Evolutionary conservation across 1,140 invertebrate genomes (phyloP).

Genomic region (Euglossa dilemma): DNA sequence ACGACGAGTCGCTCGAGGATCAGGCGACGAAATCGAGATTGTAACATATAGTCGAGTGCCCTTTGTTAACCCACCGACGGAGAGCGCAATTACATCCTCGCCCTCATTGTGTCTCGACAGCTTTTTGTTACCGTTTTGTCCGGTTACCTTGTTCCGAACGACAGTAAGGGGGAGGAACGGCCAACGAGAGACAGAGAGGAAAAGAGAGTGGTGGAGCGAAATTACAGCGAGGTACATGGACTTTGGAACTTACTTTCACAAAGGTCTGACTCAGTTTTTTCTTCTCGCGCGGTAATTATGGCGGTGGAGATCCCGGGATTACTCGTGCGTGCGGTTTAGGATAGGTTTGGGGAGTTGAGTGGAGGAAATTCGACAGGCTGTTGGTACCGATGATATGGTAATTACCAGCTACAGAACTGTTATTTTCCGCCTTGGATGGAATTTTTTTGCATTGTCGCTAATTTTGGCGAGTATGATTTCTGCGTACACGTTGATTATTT

Average conservation of each 20-base stretch:
- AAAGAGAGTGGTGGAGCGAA: neutral
- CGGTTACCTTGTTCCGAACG: conserved; percentile 35
- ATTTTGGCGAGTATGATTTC: too few species aligned
- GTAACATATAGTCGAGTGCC: conserved; percentile 80
- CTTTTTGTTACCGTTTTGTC: conserved; percentile 80
- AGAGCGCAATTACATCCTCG: conserved; percentile 78
- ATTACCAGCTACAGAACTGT: too few species aligned
- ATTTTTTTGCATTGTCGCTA: too few species aligned
- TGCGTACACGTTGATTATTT: too few species aligned
- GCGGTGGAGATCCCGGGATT: too few species aligned
- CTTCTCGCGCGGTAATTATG: neutral
- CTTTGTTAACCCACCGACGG: conserved; percentile 68
- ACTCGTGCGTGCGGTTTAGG: neutral
- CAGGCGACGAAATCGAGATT: conserved; percentile 78
- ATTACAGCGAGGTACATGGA: neutral
- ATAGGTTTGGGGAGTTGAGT: neutral
- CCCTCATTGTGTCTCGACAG: conserved; percentile 71
- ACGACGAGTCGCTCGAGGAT: conserved; percentile 64
- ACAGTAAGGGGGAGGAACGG: neutral
- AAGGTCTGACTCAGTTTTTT: neutral
- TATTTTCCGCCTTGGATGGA: too few species aligned
- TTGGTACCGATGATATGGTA: neutral
- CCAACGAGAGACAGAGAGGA: neutral
- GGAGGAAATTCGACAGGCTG: neutral
- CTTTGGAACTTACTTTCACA: neutral